These are phyloP conservation scores for Drosophila borealis DNA, from an alignment of 2,888 invertebrate species.

Conservation along the genomic window DNA sequence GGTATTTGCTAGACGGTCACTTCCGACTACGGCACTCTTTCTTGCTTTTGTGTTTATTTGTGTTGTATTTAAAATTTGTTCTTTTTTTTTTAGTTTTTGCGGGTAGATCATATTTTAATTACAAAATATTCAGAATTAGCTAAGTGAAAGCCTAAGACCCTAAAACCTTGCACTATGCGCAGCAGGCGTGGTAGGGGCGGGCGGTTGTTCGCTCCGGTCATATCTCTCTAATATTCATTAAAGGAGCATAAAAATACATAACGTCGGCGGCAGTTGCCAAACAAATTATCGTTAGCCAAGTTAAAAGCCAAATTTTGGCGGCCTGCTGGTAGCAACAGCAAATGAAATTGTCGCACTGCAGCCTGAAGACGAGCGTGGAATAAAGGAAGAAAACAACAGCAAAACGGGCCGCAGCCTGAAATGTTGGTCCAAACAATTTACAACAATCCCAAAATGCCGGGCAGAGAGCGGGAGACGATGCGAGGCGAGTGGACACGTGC, in stretches of 20 bases:
- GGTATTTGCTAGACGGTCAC: neutral
- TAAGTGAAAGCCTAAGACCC: conserved; percentile 28
- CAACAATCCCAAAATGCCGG: conserved; percentile 9
- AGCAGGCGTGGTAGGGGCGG: neutral
- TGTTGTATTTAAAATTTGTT: conserved; percentile 20
- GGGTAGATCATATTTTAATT: conserved; percentile 70
- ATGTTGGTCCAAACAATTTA: conserved; percentile 54
- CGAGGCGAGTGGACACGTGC: conserved; percentile 31
- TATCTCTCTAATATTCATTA: conserved; percentile 73
- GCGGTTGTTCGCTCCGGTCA: conserved; percentile 44
- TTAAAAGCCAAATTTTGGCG: conserved; percentile 64
- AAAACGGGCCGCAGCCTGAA: conserved; percentile 45
- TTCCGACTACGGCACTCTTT: too few relatives aligned
- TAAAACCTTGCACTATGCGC: conserved; percentile 1
- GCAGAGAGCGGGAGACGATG: neutral
- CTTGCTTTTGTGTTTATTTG: conserved; percentile 32
- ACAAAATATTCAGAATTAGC: conserved; percentile 73
- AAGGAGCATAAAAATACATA: conserved; percentile 80
- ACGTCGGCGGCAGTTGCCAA: conserved; percentile 69
- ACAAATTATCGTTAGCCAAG: conserved; percentile 81
- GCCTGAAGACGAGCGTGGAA: conserved; percentile 29
- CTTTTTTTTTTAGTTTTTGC: conserved; percentile 16
- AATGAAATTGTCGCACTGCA: conserved; percentile 63
- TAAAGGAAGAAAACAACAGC: conserved; percentile 27
- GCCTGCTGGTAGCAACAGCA: conserved; percentile 37